Evolutionary conservation across 2,113 vertebrate genomes (phyloP).

Genomic region (Mesocricetus auratus): DNA sequence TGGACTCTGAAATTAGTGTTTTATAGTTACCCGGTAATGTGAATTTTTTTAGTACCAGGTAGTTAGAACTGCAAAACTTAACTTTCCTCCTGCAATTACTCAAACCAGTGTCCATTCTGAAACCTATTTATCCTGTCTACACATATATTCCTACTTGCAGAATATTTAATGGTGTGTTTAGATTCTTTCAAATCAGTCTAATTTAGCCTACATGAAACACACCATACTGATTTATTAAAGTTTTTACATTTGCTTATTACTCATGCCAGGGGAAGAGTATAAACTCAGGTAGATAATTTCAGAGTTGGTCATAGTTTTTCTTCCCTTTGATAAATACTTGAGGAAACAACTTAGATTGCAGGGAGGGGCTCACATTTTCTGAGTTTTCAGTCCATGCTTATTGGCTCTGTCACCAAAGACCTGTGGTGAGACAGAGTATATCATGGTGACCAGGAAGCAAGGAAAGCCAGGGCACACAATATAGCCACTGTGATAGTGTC

Average conservation of each 20-base stretch:
- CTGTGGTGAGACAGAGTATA: neutral
- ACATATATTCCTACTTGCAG: conserved; percentile 31
- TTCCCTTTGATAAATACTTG: neutral
- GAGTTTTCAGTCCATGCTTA: neutral
- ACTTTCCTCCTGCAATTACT: neutral
- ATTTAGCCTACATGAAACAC: neutral
- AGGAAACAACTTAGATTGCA: neutral
- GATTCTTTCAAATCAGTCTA: conserved; percentile 30
- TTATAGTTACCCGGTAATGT: conserved; percentile 26
- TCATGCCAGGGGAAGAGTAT: neutral
- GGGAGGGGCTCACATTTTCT: neutral
- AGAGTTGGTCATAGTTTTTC: neutral
- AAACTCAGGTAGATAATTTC: neutral
- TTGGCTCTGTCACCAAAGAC: neutral
- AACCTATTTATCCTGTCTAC: conserved; percentile 12
- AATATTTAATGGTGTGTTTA: neutral
- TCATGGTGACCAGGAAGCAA: neutral
- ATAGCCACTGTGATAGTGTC: neutral
- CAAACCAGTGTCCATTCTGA: conserved; percentile 10
- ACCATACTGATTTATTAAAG: conserved; percentile 27
- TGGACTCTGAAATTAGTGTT: neutral
- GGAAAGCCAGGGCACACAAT: neutral
- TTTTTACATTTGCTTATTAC: conserved; percentile 26
- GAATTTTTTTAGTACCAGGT: conserved; percentile 10
- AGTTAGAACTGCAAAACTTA: conserved; percentile 30